Evolutionary conservation across 1,140 invertebrate genomes (phyloP), one percentile per base, ranked within the genome.

Genomic region (Limonius californicus): DNA sequence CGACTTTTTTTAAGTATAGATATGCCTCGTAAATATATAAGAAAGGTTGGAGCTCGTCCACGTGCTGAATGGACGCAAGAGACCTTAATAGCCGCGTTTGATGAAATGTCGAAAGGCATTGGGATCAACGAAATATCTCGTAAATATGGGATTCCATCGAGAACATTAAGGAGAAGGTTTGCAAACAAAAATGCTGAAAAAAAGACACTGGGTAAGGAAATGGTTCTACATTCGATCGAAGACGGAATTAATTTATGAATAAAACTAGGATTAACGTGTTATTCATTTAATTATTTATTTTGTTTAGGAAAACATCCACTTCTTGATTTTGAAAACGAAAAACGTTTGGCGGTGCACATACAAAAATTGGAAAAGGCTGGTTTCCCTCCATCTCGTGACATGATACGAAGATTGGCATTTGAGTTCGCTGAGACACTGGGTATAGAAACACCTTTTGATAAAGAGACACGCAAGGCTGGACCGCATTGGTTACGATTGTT

Each of bases 11-110:
- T n/a, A n/a, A n/a, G n/a, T n/a, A n/a, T n/a, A n/a, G n/a, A n/a
- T n/a, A 88, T 74, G 85, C 86, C 27, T 67, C 65, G 66, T 84
- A 88, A 82, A 83, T 87, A 76, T 72, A 71, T 66, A 18, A 64
- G 66, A 63, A 69, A 70, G 60, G 54, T 57, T 62, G 67, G 63
- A 56, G 65, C 56, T 61, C 32, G 57, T 27, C 65, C 71, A 39
- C 64, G 64, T 61, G 21, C 61, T 35, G 21, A 62, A 6, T 39
- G 8, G n/a, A 14, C 35, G n/a, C 7, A 39, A 39, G n/a, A 32
- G 4, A 11, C 27, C 11, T 32, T 32, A 32, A 32, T 6, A 32
- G 11, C 4, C 27, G 27, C 27, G 4, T 32, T 32, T 11, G 11
- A 54, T 1, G 61, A 63, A 65, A 50, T 15, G 56, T 59, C 64